Evolutionary conservation across 1,140 invertebrate genomes (phyloP), one percentile per base, ranked within the genome.

Genomic region (Cotesia chilonis): DNA sequence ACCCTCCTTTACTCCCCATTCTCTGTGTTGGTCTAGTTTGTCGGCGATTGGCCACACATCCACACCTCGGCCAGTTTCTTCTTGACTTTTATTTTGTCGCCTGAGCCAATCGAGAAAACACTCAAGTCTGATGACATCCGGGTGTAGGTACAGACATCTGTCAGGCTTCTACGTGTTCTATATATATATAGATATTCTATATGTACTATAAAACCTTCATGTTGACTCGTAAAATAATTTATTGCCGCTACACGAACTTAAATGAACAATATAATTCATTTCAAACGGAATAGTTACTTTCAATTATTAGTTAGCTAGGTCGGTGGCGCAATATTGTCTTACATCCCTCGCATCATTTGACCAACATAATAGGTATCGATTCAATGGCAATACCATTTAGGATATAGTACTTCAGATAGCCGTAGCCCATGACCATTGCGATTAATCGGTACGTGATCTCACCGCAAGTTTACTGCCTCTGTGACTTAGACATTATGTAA

Each of bases 401-500:
- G 36, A 6, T 9, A 28, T 37, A 35, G 60, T 63, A 63, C n/a
- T 63, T 63, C 60, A 63, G 60, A 63, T 63, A 63, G 37, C 60
- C n/a, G 12, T 12, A 63, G 37, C 36, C 60, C 37, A 63, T 63
- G 60, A 63, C 60, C 60, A 63, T 63, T 63, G 35, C 60, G 60
- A 63, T 63, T 63, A 63, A 63, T 63, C 60, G 37, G 60, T 41
- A n/a, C 35, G 14, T 63, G 60, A 63, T 63, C 60, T 63, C 37
- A 41, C 60, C 60, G 35, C 60, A 63, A 63, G 37, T 28, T 63
- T 63, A 63, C 35, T 63, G 60, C 36, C 12, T 12, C 60, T 37
- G 60, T 63, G 60, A 63, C 60, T 63, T 63, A 63, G 37, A 63
- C 60, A 36, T 63, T 63, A 63, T 63, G 60, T 63, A 63, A 41